Percentiles rank a stretch among this genome's conserved stretches.
Conservation (phyloP, 2,888 invertebrate genomes). For the Hypomecis punctinalis region DNA sequence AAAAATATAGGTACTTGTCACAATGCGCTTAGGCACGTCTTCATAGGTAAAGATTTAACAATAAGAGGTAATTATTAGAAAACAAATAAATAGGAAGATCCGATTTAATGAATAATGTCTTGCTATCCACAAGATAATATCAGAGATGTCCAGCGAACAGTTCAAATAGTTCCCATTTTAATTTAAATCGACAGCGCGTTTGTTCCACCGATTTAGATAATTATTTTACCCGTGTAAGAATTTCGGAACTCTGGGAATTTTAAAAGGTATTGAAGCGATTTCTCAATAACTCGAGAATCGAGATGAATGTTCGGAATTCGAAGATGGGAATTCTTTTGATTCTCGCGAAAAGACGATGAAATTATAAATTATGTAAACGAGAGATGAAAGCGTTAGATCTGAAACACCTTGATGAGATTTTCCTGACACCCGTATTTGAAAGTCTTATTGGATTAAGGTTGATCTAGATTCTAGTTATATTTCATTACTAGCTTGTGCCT, state of each 20-base stretch:
- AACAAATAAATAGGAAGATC: too few species aligned
- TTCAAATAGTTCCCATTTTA: slow-evolving; percentile 3
- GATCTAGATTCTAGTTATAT: too few species aligned
- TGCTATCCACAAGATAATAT: too few species aligned
- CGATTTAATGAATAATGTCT: too few species aligned
- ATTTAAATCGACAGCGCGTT: slow-evolving; percentile 25
- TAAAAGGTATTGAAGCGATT: slow-evolving; percentile 10
- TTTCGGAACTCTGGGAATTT: slow-evolving; percentile 6
- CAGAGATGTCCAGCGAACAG: too few species aligned
- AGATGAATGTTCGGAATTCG: slow-evolving; percentile 6
- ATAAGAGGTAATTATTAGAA: too few species aligned
- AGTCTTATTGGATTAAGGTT: background rate
- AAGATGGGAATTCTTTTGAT: slow-evolving; percentile 3
- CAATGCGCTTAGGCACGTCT: too few species aligned
- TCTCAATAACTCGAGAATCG: slow-evolving; percentile 5
- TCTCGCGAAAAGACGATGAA: background rate
- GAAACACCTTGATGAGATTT: background rate
- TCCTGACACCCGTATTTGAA: background rate
- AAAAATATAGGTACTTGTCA: too few species aligned
- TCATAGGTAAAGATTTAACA: too few species aligned
- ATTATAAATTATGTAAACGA: background rate
- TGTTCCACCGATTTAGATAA: slow-evolving; percentile 10
- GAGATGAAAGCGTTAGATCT: slow-evolving; percentile 11
- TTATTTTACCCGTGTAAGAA: slow-evolving; percentile 8
- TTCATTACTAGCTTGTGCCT: too few species aligned